A percentile compares a stretch with the other conserved stretches of the same genome.
Evolutionary conservation across 1,140 invertebrate genomes (phyloP).

Genomic region (Drosophila arawakana): DNA sequence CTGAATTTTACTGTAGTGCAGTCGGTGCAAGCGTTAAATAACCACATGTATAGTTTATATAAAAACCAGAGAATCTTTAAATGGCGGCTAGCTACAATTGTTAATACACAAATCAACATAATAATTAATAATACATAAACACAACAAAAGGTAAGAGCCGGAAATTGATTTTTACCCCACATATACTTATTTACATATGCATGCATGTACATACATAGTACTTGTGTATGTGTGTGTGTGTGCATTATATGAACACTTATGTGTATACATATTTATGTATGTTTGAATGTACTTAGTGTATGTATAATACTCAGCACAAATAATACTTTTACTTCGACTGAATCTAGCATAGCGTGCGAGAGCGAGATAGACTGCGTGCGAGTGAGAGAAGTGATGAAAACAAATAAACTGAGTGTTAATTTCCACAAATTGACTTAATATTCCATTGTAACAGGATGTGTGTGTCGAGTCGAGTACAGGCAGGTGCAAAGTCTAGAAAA

Average conservation of each 20-base stretch:
- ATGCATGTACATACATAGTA: slow-evolving; percentile 13
- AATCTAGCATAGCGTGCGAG: background rate
- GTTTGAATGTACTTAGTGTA: slow-evolving; percentile 7
- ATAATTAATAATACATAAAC: slow-evolving; percentile 23
- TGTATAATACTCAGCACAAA: slow-evolving; percentile 7
- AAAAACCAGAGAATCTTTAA: slow-evolving; percentile 21
- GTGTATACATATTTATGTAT: background rate
- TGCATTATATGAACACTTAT: slow-evolving; percentile 24
- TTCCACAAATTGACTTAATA: background rate
- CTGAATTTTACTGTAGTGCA: slow-evolving; percentile 44
- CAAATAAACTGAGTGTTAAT: slow-evolving; percentile 15
- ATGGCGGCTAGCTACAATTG: slow-evolving; percentile 41
- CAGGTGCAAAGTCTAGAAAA: background rate
- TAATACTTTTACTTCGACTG: slow-evolving; percentile 15
- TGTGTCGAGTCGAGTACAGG: background rate
- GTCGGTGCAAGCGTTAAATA: slow-evolving; percentile 46
- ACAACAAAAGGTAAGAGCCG: slow-evolving; percentile 35
- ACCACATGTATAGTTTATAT: slow-evolving; percentile 52
- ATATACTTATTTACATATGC: slow-evolving; percentile 24
- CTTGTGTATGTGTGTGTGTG: no score
- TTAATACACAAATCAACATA: slow-evolving; percentile 41
- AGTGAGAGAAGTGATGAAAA: background rate
- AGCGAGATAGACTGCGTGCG: background rate
- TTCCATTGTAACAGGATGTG: slow-evolving; percentile 5
- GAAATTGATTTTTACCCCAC: slow-evolving; percentile 54